phyloP scores from a whole-genome alignment of 1,140 invertebrate genomes.

The Cephus cinctus region DNA sequence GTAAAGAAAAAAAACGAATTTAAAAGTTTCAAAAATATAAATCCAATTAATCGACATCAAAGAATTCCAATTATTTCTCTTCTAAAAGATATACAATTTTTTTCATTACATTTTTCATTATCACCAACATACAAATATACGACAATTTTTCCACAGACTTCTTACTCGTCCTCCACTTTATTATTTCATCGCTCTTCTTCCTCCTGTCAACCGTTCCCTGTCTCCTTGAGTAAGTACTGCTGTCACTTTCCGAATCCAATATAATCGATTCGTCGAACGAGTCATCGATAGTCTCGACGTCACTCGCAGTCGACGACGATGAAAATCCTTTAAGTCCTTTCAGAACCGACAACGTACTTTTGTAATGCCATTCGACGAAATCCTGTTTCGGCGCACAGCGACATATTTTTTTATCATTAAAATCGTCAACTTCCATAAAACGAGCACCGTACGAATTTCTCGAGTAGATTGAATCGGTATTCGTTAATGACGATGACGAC shows the following conservation, averaged over 20 bases:
- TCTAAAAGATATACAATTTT: too few relatives aligned
- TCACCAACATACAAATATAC: constrained; percentile 15
- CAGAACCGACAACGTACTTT: background rate
- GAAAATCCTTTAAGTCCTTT: background rate
- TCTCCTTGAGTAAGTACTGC: constrained; percentile 9
- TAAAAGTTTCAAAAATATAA: too few relatives aligned
- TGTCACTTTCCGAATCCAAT: constrained; percentile 10
- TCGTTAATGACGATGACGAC: too few relatives aligned
- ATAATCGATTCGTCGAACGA: background rate
- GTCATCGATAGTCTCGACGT: background rate
- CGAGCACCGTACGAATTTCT: too few relatives aligned
- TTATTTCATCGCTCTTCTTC: constrained; percentile 22
- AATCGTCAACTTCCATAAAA: too few relatives aligned
- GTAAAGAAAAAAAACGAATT: constrained; percentile 45
- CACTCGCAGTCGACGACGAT: background rate
- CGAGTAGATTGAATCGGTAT: too few relatives aligned
- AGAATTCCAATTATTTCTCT: background rate
- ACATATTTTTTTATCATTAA: background rate
- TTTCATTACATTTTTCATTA: constrained; percentile 24
- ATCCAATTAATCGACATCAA: background rate
- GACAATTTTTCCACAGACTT: constrained; percentile 12
- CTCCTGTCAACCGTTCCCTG: constrained; percentile 1
- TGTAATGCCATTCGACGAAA: constrained; percentile 3
- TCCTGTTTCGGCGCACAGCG: background rate
- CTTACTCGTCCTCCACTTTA: constrained; percentile 21